A percentile compares a stretch with the other conserved stretches of the same genome.
Conservation (phyloP, 2,797 vertebrate genomes). For the Melanotaenia parkinsoni region DNA sequence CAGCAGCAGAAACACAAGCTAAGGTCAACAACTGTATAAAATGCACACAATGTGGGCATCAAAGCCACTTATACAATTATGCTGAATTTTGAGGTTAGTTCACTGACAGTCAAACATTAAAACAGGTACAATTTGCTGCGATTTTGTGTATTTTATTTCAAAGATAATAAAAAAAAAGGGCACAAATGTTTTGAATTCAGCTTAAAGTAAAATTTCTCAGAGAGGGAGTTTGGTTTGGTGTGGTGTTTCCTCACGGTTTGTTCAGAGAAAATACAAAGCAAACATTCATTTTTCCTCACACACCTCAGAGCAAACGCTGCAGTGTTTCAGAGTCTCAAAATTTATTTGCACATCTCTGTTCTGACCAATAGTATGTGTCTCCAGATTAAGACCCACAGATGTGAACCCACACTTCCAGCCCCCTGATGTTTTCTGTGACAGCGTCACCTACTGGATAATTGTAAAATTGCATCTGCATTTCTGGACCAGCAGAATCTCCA, state of each 20-base stretch:
- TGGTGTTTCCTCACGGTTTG: not conserved
- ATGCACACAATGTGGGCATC: not conserved
- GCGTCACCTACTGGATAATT: too few species aligned
- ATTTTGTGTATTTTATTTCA: not conserved
- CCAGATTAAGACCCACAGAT: too few species aligned
- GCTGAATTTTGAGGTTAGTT: not conserved
- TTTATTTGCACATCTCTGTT: too few species aligned
- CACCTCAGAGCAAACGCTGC: not conserved
- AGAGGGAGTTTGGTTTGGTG: not conserved
- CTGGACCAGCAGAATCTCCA: too few species aligned
- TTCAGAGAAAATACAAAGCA: not conserved
- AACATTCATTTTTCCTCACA: not conserved
- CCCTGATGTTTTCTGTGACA: too few species aligned
- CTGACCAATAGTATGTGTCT: not conserved
- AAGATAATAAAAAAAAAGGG: not conserved
- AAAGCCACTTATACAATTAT: not conserved
- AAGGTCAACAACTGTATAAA: not conserved
- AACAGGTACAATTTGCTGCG: not conserved
- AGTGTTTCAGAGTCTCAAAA: not conserved
- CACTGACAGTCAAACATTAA: not conserved
- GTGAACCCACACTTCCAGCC: too few species aligned
- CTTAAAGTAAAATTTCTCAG: not conserved
- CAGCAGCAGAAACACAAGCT: constrained; percentile 22
- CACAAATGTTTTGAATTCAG: not conserved
- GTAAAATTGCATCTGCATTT: too few species aligned